Evolutionary conservation across 2,888 invertebrate species (phyloP), one percentile per base, ranked within the genome.

Genomic region (Xanthia icteritia): DNA sequence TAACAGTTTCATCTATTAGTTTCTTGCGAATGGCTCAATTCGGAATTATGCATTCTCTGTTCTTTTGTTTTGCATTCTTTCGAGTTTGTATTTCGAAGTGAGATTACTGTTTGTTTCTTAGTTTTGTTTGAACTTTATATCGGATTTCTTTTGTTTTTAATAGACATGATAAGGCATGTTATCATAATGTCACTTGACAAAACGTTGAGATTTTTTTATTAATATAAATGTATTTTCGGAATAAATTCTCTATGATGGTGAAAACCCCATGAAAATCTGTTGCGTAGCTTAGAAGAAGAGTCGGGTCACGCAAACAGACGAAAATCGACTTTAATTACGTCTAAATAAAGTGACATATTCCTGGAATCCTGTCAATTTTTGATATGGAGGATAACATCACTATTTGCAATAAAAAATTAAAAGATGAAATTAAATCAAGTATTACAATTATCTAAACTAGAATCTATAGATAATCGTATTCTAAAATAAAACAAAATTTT

Each of bases 1-100:
- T 73, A 82, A 85, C 82, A 82, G 42, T 85, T 73, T 45, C 54
- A 60, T 70, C 58, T 73, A 82, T 82, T 83, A 85, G 69, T 77
- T 56, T n/a, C 67, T 42, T 6, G 69, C 5, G 31, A 56, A 83
- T 83, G 66, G 48, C 66, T 85, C 69, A 70, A 85, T 85, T 82
- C 20, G 27, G 42, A 63, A 67, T 70, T 73, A 54, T 56, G 39
- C 68, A 73, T 58, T 60, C 58, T 20, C 0, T 27, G 61, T n/a
- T 65, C 61, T 60, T 81, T 76, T 82, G 61, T 67, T 67, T 45
- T 65, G 48, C 9, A n/a, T 67, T 63, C 23, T 58, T 68, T n/a
- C 13, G n/a, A 74, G 36, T 73, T 83, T 65, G 39, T 61, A 36
- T 56, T 73, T 69, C 15, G 39, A 61, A 56, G 3, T 64, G 13